Base-by-base conservation (phyloP, 2,113 vertebrate genomes). In the Azemiops feae region DNA sequence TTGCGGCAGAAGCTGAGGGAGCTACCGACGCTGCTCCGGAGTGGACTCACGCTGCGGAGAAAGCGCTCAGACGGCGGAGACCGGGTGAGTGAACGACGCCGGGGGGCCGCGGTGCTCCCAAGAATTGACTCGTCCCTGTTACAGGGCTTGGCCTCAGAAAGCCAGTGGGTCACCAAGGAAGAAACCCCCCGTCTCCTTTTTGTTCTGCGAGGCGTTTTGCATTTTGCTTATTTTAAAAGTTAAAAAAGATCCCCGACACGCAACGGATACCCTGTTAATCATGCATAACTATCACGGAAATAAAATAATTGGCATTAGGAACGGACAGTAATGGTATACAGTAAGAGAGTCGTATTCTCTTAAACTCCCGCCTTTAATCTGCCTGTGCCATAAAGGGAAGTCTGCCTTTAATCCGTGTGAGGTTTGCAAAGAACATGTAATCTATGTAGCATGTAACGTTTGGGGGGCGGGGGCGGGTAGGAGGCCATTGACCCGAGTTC, bases 1-100 rank as follows among this genome's bases (percentile, higher is more conserved):
- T 98, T 98, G 94, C 98, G 98, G 96, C 99, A 99, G 96, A 98
- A 98, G 97, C 99, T 99, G 95, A 96, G 97, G 97, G 99, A 99
- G 93, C 98, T 99, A 95, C 99, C 99, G 3, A 98, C 99, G 64
- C 97, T 99, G 91, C 98, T 99, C 92, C 98, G 99, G 94, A 99
- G 99, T 97, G 99, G 99, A 86, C 98, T 99, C 94, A 98, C 99
- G 95, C 97, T 99, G 98, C 98, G 99, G 97, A 99, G 99, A 97
- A 99, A 99, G 96, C 95, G 96, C 93, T 97, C 96, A 55, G 97
- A 93, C 87, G 95, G 95, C 22, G 95, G 95, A 45, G 96, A 58
- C 92, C 97, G 97, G 97, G 97, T 97, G 95, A 97, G 97, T 69
- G 89, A 27, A 25, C 4, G 88, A 85, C 89, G 92, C 52, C 27